Evolutionary conservation across 2,113 vertebrate species (phyloP).

Genomic region (Sprattus sprattus): DNA sequence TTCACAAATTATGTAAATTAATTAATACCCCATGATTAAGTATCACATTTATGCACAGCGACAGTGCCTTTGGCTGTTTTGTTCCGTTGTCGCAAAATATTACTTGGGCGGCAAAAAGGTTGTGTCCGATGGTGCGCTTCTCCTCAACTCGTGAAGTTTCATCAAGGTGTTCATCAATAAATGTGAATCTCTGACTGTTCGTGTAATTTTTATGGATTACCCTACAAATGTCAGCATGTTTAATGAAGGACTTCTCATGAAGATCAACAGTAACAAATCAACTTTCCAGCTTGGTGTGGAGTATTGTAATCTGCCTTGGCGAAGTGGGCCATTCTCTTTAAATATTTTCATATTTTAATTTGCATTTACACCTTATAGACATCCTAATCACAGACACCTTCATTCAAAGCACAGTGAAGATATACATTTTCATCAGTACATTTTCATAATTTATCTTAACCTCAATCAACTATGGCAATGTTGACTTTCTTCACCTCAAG

Average conservation of each 20-base stretch:
- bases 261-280: neutral
- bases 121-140: neutral
- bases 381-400: too few species aligned
- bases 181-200: neutral
- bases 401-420: too few species aligned
- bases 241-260: neutral
- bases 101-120: neutral
- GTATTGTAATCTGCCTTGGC: neutral
- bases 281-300: neutral
- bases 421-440: too few species aligned
- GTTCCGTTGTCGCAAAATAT: neutral
- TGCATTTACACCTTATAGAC: too few species aligned
- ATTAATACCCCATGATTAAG: neutral
- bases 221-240: neutral
- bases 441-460: too few species aligned
- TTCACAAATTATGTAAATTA: conserved; percentile 20
- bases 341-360: too few species aligned
- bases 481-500: too few species aligned
- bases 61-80: conserved; percentile 15
- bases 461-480: too few species aligned
- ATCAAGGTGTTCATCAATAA: neutral
- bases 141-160: neutral
- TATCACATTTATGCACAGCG: conserved; percentile 8
- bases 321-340: neutral
- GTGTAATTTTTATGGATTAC: neutral